These are phyloP conservation scores for Misgurnus anguillicaudatus DNA, from an alignment of 2,113 vertebrate species.

Conservation along the genomic window DNA sequence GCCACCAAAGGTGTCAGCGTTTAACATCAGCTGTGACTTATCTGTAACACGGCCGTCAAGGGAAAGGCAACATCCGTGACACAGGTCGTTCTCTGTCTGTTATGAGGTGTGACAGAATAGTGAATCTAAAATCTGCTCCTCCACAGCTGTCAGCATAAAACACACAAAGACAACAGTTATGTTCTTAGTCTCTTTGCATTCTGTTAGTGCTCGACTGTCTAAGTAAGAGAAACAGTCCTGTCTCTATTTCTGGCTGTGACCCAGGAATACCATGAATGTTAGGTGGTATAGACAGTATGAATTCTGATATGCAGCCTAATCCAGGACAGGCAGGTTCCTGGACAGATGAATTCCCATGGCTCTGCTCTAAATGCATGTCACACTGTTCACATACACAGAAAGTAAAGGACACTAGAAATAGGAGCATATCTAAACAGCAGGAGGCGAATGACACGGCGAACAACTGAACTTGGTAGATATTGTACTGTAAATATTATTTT, in stretches of 20 bases:
- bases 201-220: conserved; percentile 22
- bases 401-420: conserved; percentile 24
- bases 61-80: background rate
- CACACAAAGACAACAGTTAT: conserved; percentile 5
- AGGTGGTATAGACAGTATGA: conserved; percentile 16
- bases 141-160: conserved; percentile 5
- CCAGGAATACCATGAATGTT: conserved; percentile 31
- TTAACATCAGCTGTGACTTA: conserved; percentile 28
- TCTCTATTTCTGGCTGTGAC: conserved; percentile 29
- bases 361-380: background rate
- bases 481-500: background rate
- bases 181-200: background rate
- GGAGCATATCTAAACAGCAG: conserved; percentile 23
- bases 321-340: conserved; percentile 40
- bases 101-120: conserved; percentile 9
- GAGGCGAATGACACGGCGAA: conserved; percentile 1
- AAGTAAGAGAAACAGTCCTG: conserved; percentile 24
- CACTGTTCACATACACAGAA: background rate
- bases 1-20: background rate
- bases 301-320: conserved; percentile 33
- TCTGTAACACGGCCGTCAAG: conserved; percentile 14
- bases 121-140: background rate
- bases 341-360: conserved; percentile 38
- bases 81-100: background rate
- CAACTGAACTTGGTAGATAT: conserved; percentile 5